These are phyloP conservation scores for Theropithecus gelada DNA, from an alignment of 2,113 vertebrate species.

Conservation along the genomic window DNA sequence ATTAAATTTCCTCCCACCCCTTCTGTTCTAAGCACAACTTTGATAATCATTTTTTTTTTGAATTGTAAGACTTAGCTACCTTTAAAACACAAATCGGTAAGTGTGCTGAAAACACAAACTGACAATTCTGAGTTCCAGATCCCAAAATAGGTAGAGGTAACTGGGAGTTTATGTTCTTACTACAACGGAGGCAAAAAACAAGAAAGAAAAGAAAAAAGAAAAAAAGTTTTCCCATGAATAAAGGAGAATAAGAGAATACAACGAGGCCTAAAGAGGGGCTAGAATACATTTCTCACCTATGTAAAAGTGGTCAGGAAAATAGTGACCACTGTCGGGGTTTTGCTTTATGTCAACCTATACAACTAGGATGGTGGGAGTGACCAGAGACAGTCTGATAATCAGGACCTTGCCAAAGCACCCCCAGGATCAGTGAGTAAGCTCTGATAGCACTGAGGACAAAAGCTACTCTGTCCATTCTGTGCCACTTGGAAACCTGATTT, in stretches of 20 bases:
- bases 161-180: neutral
- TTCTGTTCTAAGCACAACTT: neutral
- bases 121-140: neutral
- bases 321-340: neutral
- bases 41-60: neutral
- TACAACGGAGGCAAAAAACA: neutral
- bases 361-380: neutral
- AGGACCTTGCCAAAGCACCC: neutral
- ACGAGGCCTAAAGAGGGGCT: too few species aligned
- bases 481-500: neutral
- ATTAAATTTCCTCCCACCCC: neutral
- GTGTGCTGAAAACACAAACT: neutral
- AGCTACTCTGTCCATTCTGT: neutral
- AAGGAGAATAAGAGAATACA: neutral
- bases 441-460: too few species aligned
- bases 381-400: neutral
- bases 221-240: neutral
- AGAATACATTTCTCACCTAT: neutral
- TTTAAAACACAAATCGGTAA: neutral
- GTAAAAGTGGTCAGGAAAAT: neutral
- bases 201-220: too few species aligned
- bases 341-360: neutral
- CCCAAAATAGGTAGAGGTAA: neutral
- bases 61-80: neutral
- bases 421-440: neutral